Base-by-base conservation (phyloP, 2,797 vertebrate genomes). In the Smutsia gigantea region DNA sequence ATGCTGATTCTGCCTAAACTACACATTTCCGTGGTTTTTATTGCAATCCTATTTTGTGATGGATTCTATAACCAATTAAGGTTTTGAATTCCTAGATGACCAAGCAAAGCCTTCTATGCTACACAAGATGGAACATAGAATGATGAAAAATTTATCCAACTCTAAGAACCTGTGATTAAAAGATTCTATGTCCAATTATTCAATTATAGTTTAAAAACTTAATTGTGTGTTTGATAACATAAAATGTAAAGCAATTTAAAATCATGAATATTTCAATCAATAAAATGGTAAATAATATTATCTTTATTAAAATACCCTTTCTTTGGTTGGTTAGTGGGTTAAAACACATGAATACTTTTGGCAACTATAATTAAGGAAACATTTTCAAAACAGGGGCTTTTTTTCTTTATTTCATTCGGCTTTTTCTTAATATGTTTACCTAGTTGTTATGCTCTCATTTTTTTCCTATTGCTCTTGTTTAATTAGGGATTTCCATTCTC, bases 191-290 rank as follows among this genome's bases (percentile, higher is more conserved):
- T n/a, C 87, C 42, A 37, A 37, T 49, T 69, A 69, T 61, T 78
- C 37, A 42, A 14, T 78, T n/a, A 57, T 6, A 90, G 3, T 39
- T 69, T 51, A 21, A 90, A 96, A 95, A 86, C 27, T 69, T 83
- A 61, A 64, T 64, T 90, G 23, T 37, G 2, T 57, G 51, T 61
- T 86, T 81, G 34, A 23, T 39, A 27, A 68, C 42, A 55, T 75
- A 55, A 90, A 90, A 61, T 6, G 25, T 63, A 69, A 14, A 9
- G 1, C 51, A 55, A 87, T 53, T 90, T 77, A 59, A 42, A 87
- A 59, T 42, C 57, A 93, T 87, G 71, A 82, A 77, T 77, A 64
- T 71, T 93, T 95, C n/a, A 59, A 18, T 64, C 46, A 83, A n/a
- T 66, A 77, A 93, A 91, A 83, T 78, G 29, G 87, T 83, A 18